Conservation (phyloP, 1,140 invertebrate genomes). For the Drosophila willistoni region DNA sequence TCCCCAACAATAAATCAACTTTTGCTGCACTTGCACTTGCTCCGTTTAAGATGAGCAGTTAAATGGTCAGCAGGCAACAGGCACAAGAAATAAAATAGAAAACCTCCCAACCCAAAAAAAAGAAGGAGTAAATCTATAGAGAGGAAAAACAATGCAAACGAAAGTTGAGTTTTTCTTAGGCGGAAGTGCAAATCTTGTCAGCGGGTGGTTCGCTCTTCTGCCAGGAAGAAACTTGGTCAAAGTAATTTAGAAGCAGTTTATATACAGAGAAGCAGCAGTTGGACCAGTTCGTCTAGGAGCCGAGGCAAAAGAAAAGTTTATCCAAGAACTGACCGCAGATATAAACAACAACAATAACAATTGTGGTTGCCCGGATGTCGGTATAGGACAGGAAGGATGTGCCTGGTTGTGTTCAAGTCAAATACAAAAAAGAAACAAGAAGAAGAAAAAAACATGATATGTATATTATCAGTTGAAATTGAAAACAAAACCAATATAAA, state of each 20-base stretch:
- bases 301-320: conserved; percentile 39
- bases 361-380: conserved; percentile 23
- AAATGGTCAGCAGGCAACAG: conserved; percentile 20
- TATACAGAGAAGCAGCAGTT: conserved; percentile 31
- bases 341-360: conserved; percentile 45
- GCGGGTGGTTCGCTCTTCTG: conserved; percentile 24
- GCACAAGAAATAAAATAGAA: conserved; percentile 13
- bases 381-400: conserved; percentile 31
- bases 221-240: conserved; percentile 50
- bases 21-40: conserved; percentile 38
- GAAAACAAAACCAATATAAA: conserved; percentile 44
- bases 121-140: conserved; percentile 4
- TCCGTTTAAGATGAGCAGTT: conserved; percentile 28
- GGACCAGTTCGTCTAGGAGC: not conserved
- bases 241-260: conserved; percentile 67
- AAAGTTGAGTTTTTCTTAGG: conserved; percentile 44
- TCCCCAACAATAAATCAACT: conserved; percentile 60
- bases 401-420: conserved; percentile 23
- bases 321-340: conserved; percentile 53
- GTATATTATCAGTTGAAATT: conserved; percentile 10
- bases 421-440: conserved; percentile 23
- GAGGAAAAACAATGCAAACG: conserved; percentile 48
- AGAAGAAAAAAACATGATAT: conserved; percentile 12
- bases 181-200: conserved; percentile 60
- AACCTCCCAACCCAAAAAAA: conserved; percentile 16